Conservation (phyloP, 1,140 invertebrate genomes). For the Copidosoma floridanum region DNA sequence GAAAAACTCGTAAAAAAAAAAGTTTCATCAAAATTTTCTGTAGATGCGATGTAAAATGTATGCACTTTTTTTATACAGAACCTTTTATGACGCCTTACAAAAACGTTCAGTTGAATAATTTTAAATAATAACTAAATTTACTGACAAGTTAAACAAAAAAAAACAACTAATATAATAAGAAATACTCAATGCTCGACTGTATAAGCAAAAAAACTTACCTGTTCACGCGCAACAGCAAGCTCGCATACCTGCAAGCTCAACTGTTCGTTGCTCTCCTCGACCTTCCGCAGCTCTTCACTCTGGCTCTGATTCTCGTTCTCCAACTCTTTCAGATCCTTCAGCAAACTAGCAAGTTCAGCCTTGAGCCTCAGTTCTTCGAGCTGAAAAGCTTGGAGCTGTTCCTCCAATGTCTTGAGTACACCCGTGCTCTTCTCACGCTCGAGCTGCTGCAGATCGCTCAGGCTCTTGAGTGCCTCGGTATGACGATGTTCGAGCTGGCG, state of each 20-base stretch:
- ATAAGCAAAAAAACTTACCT: too few relatives aligned
- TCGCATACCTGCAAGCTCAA: slow-evolving; percentile 55
- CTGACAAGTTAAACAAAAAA: too few relatives aligned
- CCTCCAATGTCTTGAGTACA: slow-evolving; percentile 60
- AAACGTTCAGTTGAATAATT: too few relatives aligned
- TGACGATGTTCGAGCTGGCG: slow-evolving; percentile 74
- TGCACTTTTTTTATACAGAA: too few relatives aligned
- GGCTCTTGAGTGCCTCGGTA: slow-evolving; percentile 67
- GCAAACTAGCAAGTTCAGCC: slow-evolving; percentile 55
- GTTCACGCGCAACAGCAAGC: slow-evolving; percentile 56
- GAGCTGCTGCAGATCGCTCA: slow-evolving; percentile 64
- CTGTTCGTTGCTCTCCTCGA: slow-evolving; percentile 50
- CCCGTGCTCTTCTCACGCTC: slow-evolving; percentile 70
- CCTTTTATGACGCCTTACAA: too few relatives aligned
- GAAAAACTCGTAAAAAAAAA: too few relatives aligned
- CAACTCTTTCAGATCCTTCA: slow-evolving; percentile 61
- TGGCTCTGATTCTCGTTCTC: slow-evolving; percentile 69
- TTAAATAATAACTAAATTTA: too few relatives aligned
- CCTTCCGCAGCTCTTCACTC: slow-evolving; percentile 57
- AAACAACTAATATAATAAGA: too few relatives aligned
- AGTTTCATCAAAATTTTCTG: too few relatives aligned
- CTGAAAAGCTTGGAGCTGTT: slow-evolving; percentile 55
- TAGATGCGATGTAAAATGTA: too few relatives aligned
- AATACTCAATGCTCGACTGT: too few relatives aligned
- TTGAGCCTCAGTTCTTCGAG: slow-evolving; percentile 61